phyloP scores from a whole-genome alignment of 2,888 invertebrate species.

The Plebejus melissa region DNA sequence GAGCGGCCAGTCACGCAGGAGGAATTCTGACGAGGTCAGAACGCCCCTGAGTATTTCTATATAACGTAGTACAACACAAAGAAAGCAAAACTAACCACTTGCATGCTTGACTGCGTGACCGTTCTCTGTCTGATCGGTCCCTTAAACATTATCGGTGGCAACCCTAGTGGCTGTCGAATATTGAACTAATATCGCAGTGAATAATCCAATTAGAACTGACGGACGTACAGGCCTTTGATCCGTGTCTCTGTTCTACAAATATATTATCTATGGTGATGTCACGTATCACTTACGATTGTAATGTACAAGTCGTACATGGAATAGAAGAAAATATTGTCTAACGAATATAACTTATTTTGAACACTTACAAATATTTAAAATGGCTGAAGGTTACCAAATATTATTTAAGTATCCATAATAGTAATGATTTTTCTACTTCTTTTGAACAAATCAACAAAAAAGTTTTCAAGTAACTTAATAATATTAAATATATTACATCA shows the following conservation, averaged over 20 bases:
- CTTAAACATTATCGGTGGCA: background rate
- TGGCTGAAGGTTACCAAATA: background rate
- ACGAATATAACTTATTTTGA: background rate
- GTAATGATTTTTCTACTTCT: background rate
- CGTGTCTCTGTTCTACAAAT: conserved; percentile 36
- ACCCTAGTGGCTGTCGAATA: conserved; percentile 54
- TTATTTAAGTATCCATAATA: background rate
- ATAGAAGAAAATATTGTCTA: background rate
- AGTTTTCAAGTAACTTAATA: background rate
- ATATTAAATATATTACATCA: background rate
- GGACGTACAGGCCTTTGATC: conserved; percentile 51
- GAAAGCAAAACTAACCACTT: too few species aligned
- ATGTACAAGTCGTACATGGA: background rate
- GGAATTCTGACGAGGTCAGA: too few species aligned
- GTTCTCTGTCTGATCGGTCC: too few species aligned
- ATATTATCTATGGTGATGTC: conserved; percentile 28
- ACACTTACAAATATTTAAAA: background rate
- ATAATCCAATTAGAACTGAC: conserved; percentile 65
- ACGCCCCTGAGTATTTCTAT: too few species aligned
- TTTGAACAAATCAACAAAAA: background rate
- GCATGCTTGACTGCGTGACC: too few species aligned
- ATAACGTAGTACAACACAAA: too few species aligned
- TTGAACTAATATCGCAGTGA: conserved; percentile 64
- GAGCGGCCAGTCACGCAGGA: too few species aligned
- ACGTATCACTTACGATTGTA: background rate